Evolutionary conservation across 2,797 vertebrate species (phyloP), one percentile per base, ranked within the genome.

Genomic region (Fistularia commersonii): DNA sequence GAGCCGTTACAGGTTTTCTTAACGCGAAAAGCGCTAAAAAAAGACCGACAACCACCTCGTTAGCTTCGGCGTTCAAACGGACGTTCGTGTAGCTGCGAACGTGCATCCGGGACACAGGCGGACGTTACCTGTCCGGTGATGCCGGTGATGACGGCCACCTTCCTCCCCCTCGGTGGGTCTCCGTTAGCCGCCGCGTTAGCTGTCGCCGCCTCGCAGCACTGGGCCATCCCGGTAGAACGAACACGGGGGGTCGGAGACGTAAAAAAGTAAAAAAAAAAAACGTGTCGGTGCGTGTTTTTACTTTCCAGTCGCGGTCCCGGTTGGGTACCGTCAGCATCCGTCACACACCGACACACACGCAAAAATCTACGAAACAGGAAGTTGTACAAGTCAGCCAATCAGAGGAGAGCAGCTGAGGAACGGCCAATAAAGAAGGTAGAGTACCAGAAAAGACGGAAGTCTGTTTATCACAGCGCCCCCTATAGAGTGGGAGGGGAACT

Each of bases 61-160:
- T 23, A 23, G 23, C 23, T 23, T 23, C 23, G 23, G 23, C 23
- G 23, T 23, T 23, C 23, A 2, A 23, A 23, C 23, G 23, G 23
- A 23, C 23, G 23, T 23, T 23, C 2, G 4, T 23, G 23, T 23
- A 4, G 23, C 23, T 4, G 4, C 23, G 23, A 23, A 23, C 23
- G 23, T 4, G 23, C 23, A 23, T n/a, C n/a, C 34, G 34, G 34
- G 6, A 8, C 6, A 8, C 34, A 35, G 8, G 6, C 9, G 7
- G 7, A 36, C 8, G n/a, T 12, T 86, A 92, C 91, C 91, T 92
- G 91, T 11, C 90, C 91, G 31, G 90, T 92, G 81, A 92, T 91
- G 69, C 91, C 91, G 33, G 91, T 92, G 57, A 92, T 87, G 6
- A 92, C 52, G 0, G 91, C 91, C 41, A 92, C 89, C 45, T 80